Evolutionary conservation across 2,113 vertebrate genomes (phyloP), one percentile per base, ranked within the genome.

Genomic region (Panurus biarmicus): DNA sequence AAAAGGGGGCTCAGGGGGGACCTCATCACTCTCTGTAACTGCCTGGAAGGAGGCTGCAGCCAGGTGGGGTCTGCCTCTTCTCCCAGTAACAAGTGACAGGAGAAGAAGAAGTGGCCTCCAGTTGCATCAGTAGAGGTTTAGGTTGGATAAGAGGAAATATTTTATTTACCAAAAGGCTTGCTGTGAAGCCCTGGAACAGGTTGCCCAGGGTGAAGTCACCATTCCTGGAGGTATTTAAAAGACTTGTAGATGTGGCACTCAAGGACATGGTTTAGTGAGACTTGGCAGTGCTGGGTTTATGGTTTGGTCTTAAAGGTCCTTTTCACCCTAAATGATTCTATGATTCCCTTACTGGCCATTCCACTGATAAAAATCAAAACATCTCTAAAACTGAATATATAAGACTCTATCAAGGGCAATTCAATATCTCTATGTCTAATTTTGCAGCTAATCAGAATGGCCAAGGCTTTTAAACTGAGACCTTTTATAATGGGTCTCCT

Each of bases 311-410:
- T 33, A 73, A 73, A 29, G 13, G 16, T 57, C 23, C 38, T 90
- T 90, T 64, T 26, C n/a, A 90, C 28, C 13, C 44, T 26, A 67
- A 67, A 56, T 10, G 7, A 67, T 35, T 40, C 42, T 40, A 22
- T 25, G 18, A 78, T 44, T 77, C 82, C 58, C 60, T 89, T 94
- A 92, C 60, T 94, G 92, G 51, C 62, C 84, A 78, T 58, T 96
- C 25, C 40, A 71, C 62, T 70, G 72, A 82, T 67, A 31, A 54
- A 90, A 94, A 93, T 58, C 57, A 91, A 85, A 96, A 92, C 71
- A 64, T 24, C 57, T 93, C 64, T 89, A 94, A 85, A 95, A 88
- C n/a, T 21, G 73, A 48, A 75, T 75, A 75, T 76, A 36, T 75
- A 73, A 94, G 73, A 23, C 26, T 88, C 40, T 73, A 22, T 33